Base-by-base conservation (phyloP, 2,888 invertebrate genomes). In the Smittia sp. region DNA sequence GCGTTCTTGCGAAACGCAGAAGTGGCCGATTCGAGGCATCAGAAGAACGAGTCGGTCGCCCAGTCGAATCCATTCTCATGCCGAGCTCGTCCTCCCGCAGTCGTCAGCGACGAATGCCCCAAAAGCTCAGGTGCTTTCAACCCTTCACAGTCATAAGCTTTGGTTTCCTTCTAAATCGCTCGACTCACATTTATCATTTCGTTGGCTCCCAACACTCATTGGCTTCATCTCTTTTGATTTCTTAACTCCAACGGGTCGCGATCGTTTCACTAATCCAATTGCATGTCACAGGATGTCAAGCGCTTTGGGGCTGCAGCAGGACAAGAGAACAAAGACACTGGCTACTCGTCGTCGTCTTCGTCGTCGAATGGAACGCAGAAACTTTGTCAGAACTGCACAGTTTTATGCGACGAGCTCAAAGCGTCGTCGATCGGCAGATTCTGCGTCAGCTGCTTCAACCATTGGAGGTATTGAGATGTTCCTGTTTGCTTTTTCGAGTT, bases 401-500 rank as follows among this genome's bases (percentile, higher is more conserved):
- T 91, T 80, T 86, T 86, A 81, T 90, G 91, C 82, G 88, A 89
- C 80, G 86, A 89, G 80, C 85, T 90, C 78, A 89, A 90, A 83
- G 85, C 87, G 79, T 90, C 91, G 77, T 86, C 90, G 78, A 90
- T 90, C 83, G 92, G 91, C 81, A 85, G 87, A 80, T 86, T 93
- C 83, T 94, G 93, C 85, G 88, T 88, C 82, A 90, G 91, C 83
- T 94, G 93, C 84, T 90, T 89, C 85, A 89, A 90, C 81, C 92
- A 92, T 83, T 93, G 91, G 90, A 92, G 91, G 91, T 90, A 88
- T 24, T 38, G 15, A 72, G 15, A 46, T 15, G 15, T 46, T 46
- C 46, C 13, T 2, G 6, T 46, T 46, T 46, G 46, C n/a, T 46
- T 32, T 32, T 32, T 46, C 4, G 46, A 6, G 46, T 15, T 13